Conservation (phyloP, 1,140 invertebrate species). For the Drosophila azteca region DNA sequence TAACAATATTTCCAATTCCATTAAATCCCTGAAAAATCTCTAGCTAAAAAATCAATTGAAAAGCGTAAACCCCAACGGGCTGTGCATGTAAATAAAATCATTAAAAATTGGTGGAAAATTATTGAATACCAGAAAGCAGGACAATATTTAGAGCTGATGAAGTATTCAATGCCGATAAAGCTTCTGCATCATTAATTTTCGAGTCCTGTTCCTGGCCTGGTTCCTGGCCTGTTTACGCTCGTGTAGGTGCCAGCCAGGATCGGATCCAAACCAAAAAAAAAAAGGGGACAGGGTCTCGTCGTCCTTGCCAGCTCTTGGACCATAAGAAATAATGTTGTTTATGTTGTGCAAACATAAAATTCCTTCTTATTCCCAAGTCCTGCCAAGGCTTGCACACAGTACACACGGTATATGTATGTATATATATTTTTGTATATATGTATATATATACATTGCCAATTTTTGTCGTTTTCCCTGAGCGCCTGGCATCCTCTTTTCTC, state of each 20-base stretch:
- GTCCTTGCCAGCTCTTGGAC: constrained; percentile 37
- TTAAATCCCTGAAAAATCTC: neutral
- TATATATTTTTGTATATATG: constrained; percentile 15
- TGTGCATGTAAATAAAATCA: constrained; percentile 1
- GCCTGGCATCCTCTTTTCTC: constrained; percentile 40
- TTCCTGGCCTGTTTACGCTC: constrained; percentile 41
- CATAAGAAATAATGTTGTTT: constrained; percentile 83
- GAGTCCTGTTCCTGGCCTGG: constrained; percentile 8
- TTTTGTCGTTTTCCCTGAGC: constrained; percentile 70
- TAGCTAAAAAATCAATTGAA: neutral
- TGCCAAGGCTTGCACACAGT: constrained; percentile 13
- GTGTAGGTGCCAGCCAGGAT: constrained; percentile 47
- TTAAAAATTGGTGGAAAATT: constrained; percentile 4
- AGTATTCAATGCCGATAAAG: constrained; percentile 13
- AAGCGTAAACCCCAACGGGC: neutral
- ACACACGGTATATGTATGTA: neutral
- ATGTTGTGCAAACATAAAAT: constrained; percentile 82
- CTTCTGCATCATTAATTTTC: constrained; percentile 67
- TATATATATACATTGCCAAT: constrained; percentile 54
- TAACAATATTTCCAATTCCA: no score
- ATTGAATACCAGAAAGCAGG: neutral
- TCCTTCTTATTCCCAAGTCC: constrained; percentile 48
- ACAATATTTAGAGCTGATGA: constrained; percentile 16
- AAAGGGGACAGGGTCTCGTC: constrained; percentile 1
- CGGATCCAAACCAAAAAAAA: constrained; percentile 24